Evolutionary conservation across 2,888 invertebrate genomes (phyloP), one percentile per base, ranked within the genome.

Genomic region (Ypsolopha scabrella): DNA sequence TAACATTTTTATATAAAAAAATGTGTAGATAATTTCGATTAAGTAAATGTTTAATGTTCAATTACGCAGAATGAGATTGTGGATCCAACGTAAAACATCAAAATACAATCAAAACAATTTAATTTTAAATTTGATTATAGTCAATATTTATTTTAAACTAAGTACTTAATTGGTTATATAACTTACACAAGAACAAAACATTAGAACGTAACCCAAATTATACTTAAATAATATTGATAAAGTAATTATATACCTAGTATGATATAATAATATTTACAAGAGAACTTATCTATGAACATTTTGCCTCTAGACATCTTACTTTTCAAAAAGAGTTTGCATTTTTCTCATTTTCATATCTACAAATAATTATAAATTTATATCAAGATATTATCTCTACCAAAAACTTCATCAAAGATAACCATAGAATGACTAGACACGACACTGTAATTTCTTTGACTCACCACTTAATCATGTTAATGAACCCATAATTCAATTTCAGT

Each of bases 261-360:
- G 43, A 13, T 43, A 41, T 13, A 41, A 10, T 39, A 56, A 60
- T 60, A 24, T 24, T 24, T 24, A 24, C 24, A 24, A 24, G 4
- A 24, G 24, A 24, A 24, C 24, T 24, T 24, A 24, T 24, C 24
- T 24, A 4, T 4, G 24, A 3, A 24, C 24, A 3, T 24, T 24
- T 24, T 24, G 24, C 4, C 24, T 24, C 24, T 24, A 24, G 24
- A 24, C 24, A 24, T 24, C 24, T 24, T 3, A 24, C 4, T 24
- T 24, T 24, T 24, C 24, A 24, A 24, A 24, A 24, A 24, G 24
- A 24, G 24, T 24, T 24, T 4, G 4, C 24, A 24, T 24, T 24
- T 24, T 24, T 24, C 24, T 24, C 24, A 4, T 24, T 24, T 24
- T 24, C 24, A 24, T 24, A 24, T 24, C 24, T 24, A 24, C 24